phyloP scores from a whole-genome alignment of 2,113 vertebrate genomes.

The Archocentrus centrarchus region DNA sequence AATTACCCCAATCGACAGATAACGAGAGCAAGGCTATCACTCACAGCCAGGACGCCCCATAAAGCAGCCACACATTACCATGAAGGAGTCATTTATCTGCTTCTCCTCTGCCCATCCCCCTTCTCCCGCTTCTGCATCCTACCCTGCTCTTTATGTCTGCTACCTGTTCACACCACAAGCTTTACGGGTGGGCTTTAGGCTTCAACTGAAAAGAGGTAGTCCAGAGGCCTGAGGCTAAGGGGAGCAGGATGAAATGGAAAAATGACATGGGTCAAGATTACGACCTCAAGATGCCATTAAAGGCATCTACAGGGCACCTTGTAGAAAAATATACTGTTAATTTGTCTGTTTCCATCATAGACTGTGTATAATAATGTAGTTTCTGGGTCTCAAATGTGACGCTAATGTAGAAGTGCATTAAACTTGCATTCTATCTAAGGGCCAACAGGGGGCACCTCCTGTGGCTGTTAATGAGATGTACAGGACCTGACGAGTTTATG shows the following conservation, averaged over 20 bases:
- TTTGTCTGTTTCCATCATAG: neutral
- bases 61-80: constrained; percentile 76
- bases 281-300: neutral
- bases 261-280: neutral
- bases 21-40: constrained; percentile 78
- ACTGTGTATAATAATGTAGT: neutral
- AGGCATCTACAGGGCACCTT: neutral
- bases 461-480: too few species aligned
- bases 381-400: neutral
- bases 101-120: constrained; percentile 39
- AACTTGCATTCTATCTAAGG: neutral
- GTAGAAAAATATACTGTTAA: neutral
- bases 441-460: neutral
- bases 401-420: neutral
- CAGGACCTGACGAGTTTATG: neutral
- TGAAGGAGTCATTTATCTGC: constrained; percentile 71
- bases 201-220: neutral
- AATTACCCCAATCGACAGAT: constrained; percentile 84
- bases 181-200: constrained; percentile 4
- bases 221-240: neutral
- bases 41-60: constrained; percentile 75
- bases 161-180: constrained; percentile 33
- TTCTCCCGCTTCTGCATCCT: constrained; percentile 20
- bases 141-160: constrained; percentile 39
- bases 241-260: neutral